Base-by-base conservation (phyloP, 2,113 vertebrate genomes). In the Pluvialis apricaria region DNA sequence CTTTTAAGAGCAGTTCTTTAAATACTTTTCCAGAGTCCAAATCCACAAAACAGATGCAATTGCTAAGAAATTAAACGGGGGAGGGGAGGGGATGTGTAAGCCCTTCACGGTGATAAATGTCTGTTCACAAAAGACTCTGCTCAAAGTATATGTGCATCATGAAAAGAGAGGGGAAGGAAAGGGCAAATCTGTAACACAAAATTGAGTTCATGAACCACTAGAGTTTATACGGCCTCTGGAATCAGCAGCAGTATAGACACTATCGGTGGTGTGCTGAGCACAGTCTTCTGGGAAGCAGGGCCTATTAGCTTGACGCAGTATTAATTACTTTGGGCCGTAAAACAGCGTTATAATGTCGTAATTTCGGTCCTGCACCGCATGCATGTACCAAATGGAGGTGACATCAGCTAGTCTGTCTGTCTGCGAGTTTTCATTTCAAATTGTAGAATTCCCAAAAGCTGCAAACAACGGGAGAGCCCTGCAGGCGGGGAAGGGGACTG, bases 251-350 rank as follows among this genome's bases (percentile, higher is more conserved):
- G 49, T 65, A 4, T 34, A 32, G 36, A 29, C 58, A 13, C 13
- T 51, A 1, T 28, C 1, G 4, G 20, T 25, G 10, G 1, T 86
- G 21, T 61, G 31, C 73, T 64, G 13, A 81, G 22, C 1, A 1
- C 18, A 26, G 60, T 78, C 42, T 24, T 68, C 42, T 84, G 57
- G 17, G 71, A 93, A 77, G 38, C 24, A 19, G 5, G 7, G 18
- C 24, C 22, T n/a, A 2, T 75, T 89, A 44, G 49, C 45, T 90
- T 72, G 57, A 47, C 18, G 4, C 24, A 52, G 2, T 49, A 25
- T 69, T 45, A 54, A 52, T 71, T 73, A 65, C 26, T 69, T 86
- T 2, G 10, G 29, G 12, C 26, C 20, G 76, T 72, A 65, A 78
- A 68, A 22, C 29, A 28, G 31, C 5, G 2, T 36, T 58, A 8